Evolutionary conservation across 2,113 vertebrate genomes (phyloP).

Genomic region (Machaerirhynchus nigripectus): DNA sequence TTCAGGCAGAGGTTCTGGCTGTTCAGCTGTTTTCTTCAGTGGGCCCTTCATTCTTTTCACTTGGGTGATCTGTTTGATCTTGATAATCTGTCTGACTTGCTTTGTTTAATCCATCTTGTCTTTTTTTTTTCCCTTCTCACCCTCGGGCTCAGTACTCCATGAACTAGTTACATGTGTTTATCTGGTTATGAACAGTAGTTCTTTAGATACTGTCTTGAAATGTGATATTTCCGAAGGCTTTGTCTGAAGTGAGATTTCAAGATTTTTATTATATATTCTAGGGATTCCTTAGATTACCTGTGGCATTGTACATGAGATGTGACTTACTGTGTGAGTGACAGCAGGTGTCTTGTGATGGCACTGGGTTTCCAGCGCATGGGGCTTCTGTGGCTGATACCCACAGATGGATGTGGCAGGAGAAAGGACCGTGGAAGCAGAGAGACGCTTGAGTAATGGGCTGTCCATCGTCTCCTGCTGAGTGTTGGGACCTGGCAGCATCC

Average conservation of each 20-base stretch:
- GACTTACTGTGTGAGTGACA: accelerated
- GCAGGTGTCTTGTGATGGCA: not conserved
- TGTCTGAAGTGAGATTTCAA: not conserved
- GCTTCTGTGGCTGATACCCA: not conserved
- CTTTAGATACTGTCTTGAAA: not conserved
- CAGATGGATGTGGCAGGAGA: not conserved
- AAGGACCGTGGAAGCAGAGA: not conserved
- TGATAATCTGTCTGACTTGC: slow-evolving; percentile 22
- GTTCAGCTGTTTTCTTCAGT: not conserved
- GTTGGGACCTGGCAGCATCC: accelerated
- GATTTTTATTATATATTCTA: not conserved
- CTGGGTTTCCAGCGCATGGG: accelerated
- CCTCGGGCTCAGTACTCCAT: not conserved
- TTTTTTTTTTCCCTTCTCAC: not conserved
- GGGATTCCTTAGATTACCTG: not conserved
- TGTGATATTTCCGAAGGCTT: not conserved
- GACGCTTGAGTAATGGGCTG: not conserved
- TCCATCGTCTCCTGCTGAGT: not conserved
- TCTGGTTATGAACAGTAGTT: not conserved
- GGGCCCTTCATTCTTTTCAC: slow-evolving; percentile 2
- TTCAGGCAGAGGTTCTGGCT: not conserved
- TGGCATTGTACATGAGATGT: accelerated
- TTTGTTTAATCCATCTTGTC: slow-evolving; percentile 11
- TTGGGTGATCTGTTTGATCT: slow-evolving; percentile 49
- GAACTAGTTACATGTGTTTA: slow-evolving; percentile 20